Base-by-base conservation (phyloP, 2,797 vertebrate genomes). In the Paramormyrops hopkinsi region DNA sequence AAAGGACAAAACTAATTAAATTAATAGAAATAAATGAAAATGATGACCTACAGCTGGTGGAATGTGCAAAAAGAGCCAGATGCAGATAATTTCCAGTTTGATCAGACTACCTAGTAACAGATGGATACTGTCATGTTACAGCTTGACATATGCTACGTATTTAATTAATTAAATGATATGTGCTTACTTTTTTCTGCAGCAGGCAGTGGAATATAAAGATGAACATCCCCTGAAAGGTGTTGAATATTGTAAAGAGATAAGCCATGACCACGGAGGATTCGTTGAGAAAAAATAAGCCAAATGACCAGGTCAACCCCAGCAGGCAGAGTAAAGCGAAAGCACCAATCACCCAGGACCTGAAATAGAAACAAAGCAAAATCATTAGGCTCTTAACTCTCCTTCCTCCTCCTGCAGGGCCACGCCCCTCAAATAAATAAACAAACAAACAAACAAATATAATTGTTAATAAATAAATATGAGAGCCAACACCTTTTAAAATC, bases 201-300 rank as follows among this genome's bases (percentile, higher is more conserved):
- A 98, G 97, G 93, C 98, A 99, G 92, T 99, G 97, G 93, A 99
- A 99, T 96, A 99, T 98, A 95, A 99, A 99, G 96, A 99, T 99
- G 95, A 99, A 99, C 97, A 99, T 97, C 94, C 99, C 99, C 95
- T 99, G 99, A 94, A 99, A 98, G 93, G 98, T 96, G 95, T 99
- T 99, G 95, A 98, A 99, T 94, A 99, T 97, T 93, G 98, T 99
- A 95, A 99, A 99, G 93, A 99, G 98, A 93, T 99, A 99, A 0
- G 98, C 98, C 97, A 99, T 97, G 94, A 99, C 98, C 65, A 99
- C 92, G 0, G 98, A 98, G 90, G 97, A 97, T 92, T 99, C 98
- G 1, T 97, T 99, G 96, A 99, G 96, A 93, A 97, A 99, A 93
- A 99, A 97, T 93, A 99, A 95, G 7, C 99, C 98, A 88, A 99